A percentile compares a stretch with the other conserved stretches of the same genome.
Conservation (phyloP, 2,888 invertebrate species). For the Lasioglossum oenotherae region DNA sequence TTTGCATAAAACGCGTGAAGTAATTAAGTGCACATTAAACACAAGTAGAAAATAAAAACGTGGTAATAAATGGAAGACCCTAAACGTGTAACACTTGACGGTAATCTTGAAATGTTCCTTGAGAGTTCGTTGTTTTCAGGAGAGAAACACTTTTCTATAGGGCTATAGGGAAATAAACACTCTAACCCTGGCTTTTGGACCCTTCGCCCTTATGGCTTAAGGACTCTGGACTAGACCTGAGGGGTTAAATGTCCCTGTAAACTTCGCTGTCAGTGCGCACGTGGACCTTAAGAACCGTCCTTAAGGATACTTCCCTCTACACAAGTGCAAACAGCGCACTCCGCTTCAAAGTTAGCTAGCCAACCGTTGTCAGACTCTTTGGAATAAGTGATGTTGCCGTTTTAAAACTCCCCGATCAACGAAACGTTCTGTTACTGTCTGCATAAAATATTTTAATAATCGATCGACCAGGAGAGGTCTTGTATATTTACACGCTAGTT, state of each 20-base stretch:
- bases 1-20: not conserved
- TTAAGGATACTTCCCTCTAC: constrained; percentile 8
- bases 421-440: not conserved
- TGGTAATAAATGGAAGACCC: not conserved
- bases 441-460: not conserved
- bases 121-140: not conserved
- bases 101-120: not conserved
- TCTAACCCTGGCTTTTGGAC: not conserved
- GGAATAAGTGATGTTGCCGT: not conserved
- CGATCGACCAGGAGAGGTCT: not conserved
- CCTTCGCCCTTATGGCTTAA: not conserved
- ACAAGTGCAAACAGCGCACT: constrained; percentile 13
- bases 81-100: not conserved
- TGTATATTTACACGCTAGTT: not conserved
- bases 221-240: not conserved
- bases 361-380: not conserved
- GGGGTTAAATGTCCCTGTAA: constrained; percentile 9
- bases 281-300: constrained; percentile 11
- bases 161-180: constrained; percentile 1
- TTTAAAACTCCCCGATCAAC: not conserved
- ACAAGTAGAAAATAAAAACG: too few relatives aligned
- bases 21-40: not conserved
- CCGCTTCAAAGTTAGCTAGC: not conserved
- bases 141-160: not conserved
- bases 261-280: constrained; percentile 2